phyloP scores from a whole-genome alignment of 2,113 vertebrate genomes.

The Sphyrna mokarran region DNA sequence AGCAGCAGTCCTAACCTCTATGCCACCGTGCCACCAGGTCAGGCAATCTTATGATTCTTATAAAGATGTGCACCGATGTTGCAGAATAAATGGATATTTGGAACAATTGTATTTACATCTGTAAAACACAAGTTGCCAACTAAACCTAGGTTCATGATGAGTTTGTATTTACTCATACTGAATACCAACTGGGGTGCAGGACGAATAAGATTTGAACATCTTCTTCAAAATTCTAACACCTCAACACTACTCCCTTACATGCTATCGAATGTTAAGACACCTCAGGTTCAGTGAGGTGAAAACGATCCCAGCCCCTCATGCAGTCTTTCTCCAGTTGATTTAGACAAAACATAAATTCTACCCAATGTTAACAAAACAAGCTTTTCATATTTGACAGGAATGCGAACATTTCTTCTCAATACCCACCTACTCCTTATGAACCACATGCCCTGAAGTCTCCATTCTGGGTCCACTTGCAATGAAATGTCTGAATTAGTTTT shows the following conservation, averaged over 20 bases:
- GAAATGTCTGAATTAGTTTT: background rate
- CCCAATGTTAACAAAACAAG: background rate
- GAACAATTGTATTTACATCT: too few relatives aligned
- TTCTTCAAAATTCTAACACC: too few relatives aligned
- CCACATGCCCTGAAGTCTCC: background rate
- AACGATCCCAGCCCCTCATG: background rate
- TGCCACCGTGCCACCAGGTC: too few relatives aligned
- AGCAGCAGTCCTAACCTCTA: too few relatives aligned
- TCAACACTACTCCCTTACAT: too few relatives aligned
- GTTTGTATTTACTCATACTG: background rate
- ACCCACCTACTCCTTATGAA: background rate
- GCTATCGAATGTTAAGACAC: too few relatives aligned
- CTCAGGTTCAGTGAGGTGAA: background rate
- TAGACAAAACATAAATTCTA: background rate
- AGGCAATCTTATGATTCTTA: background rate
- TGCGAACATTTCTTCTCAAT: background rate
- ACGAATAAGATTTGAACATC: background rate
- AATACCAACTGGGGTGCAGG: background rate
- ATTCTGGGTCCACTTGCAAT: background rate
- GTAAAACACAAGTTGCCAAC: background rate
- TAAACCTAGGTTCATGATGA: background rate
- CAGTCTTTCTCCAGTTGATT: background rate
- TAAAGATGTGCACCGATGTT: background rate
- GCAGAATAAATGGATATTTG: background rate
- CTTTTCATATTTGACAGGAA: background rate